phyloP scores from a whole-genome alignment of 64 coral and sea anemone species.

The Trachythela sp. region DNA sequence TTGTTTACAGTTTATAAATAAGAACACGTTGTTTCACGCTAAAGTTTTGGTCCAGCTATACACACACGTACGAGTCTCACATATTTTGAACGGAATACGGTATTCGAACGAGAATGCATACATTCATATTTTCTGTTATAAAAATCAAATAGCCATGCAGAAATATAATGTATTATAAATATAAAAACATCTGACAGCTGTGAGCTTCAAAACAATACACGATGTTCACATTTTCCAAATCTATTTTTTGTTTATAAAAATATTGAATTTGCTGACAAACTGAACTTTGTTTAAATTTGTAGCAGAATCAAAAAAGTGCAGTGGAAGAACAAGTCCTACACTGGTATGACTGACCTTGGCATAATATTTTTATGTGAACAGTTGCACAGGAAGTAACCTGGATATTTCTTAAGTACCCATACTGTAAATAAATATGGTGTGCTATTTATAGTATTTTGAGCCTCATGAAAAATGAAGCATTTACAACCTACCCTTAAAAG shows the following conservation, averaged over 20 bases:
- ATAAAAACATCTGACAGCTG: background rate
- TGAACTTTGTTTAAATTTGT: background rate
- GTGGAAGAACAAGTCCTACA: background rate
- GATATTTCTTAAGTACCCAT: background rate
- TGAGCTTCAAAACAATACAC: background rate
- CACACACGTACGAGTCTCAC: background rate
- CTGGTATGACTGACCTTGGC: background rate
- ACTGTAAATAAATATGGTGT: background rate
- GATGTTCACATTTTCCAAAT: background rate
- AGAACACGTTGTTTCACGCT: background rate
- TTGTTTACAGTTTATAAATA: background rate
- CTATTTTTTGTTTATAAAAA: background rate
- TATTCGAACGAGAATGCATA: no score
- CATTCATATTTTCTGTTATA: background rate
- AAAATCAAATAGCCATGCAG: background rate
- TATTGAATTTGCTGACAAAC: background rate
- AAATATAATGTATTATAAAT: background rate
- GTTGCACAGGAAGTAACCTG: background rate
- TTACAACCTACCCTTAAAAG: no score
- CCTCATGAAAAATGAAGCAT: background rate
- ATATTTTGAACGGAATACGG: no score
- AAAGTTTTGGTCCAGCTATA: background rate
- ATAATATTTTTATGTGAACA: background rate
- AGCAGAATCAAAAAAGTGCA: background rate
- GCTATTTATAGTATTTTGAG: background rate